phyloP scores from a whole-genome alignment of 2,797 vertebrate species.

The Enteromius thamalakanensis region DNA sequence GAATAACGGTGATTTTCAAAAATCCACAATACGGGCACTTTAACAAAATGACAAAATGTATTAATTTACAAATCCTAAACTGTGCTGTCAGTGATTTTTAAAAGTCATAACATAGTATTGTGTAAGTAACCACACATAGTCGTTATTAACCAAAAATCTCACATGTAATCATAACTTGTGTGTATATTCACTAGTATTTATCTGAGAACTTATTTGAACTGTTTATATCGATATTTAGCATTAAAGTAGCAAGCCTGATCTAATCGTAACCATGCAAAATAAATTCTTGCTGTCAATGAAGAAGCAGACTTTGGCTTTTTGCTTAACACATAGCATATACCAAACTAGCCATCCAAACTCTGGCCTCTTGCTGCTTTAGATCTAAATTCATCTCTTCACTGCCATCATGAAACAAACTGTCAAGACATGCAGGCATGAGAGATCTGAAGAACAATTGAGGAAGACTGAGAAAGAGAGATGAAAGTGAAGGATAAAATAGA shows the following conservation, averaged over 20 bases:
- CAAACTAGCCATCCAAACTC: not conserved
- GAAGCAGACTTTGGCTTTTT: not conserved
- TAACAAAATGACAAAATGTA: not conserved
- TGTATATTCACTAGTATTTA: not conserved
- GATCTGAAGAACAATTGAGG: not conserved
- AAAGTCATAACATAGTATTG: not conserved
- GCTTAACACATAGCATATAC: not conserved
- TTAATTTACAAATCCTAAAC: not conserved
- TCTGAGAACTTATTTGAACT: not conserved
- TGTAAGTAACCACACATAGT: not conserved
- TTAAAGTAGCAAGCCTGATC: not conserved
- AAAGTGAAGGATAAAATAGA: conserved; percentile 28
- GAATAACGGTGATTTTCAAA: too few species aligned
- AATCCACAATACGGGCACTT: too few species aligned
- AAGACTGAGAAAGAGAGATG: conserved; percentile 12
- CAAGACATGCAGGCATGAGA: not conserved
- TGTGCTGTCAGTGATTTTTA: not conserved
- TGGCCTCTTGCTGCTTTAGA: not conserved
- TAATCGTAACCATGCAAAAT: not conserved
- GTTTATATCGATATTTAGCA: not conserved
- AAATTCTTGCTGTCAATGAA: not conserved
- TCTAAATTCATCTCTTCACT: conserved; percentile 28
- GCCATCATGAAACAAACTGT: not conserved
- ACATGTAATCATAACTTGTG: not conserved
- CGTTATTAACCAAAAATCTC: not conserved